Evolutionary conservation across 2,888 invertebrate genomes (phyloP).

Genomic region (Harpagoxenus sublaevis): DNA sequence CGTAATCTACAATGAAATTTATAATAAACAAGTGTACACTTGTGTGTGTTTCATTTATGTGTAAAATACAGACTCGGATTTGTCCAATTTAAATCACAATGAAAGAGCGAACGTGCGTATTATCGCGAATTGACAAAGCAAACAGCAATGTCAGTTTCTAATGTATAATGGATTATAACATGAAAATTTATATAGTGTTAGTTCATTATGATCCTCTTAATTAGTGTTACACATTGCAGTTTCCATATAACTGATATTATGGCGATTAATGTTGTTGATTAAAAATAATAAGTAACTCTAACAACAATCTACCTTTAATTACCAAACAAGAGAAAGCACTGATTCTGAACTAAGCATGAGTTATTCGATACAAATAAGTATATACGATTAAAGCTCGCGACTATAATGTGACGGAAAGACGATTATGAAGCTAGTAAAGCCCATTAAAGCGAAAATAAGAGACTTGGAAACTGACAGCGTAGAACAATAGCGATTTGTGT

Average conservation of each 20-base stretch:
- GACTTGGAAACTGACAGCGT: neutral
- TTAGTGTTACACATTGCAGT: neutral
- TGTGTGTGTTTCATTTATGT: neutral
- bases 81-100: constrained; percentile 16
- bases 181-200: neutral
- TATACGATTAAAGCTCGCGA: neutral
- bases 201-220: neutral
- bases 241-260: constrained; percentile 1
- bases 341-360: neutral
- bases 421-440: neutral
- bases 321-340: neutral
- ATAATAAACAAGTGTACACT: constrained; percentile 11
- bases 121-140: neutral
- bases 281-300: neutral
- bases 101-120: constrained; percentile 5
- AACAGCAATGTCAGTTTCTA: neutral
- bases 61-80: neutral
- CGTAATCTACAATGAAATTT: constrained; percentile 9
- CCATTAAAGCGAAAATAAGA: constrained; percentile 9
- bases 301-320: neutral
- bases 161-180: constrained; percentile 1
- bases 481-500: neutral
- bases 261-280: neutral
- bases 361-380: no score
- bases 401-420: neutral